Percentiles rank a stretch among this genome's conserved stretches.
Conservation (phyloP, 1,140 invertebrate species). For the Hydropsyche tenuis region DNA sequence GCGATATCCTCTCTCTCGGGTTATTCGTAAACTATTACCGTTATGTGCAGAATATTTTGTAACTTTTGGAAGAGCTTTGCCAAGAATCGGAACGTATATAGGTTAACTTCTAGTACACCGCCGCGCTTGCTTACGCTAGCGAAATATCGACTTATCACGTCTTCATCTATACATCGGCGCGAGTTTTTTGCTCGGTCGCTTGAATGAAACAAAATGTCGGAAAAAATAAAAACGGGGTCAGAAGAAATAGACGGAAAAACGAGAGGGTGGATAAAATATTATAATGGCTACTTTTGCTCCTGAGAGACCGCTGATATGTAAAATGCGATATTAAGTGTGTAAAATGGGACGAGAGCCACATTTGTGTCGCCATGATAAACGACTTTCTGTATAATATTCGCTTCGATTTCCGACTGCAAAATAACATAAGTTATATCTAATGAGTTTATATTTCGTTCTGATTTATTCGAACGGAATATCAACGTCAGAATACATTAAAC, state of each 20-base stretch:
- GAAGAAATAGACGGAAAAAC: too few relatives aligned
- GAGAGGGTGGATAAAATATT: too few relatives aligned
- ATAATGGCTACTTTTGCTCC: too few relatives aligned
- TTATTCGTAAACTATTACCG: constrained; percentile 30
- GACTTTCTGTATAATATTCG: constrained; percentile 3
- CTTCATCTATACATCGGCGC: too few relatives aligned
- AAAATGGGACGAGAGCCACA: constrained; percentile 7
- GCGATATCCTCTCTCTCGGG: constrained; percentile 6
- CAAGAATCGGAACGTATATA: constrained; percentile 8
- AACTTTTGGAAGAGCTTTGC: constrained; percentile 6
- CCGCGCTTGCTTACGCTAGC: neutral
- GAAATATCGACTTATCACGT: constrained; percentile 2
- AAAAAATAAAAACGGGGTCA: too few relatives aligned
- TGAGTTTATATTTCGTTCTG: constrained; percentile 15
- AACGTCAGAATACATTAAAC: neutral
- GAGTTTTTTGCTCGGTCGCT: too few relatives aligned
- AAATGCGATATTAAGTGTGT: constrained; percentile 9
- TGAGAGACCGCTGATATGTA: neutral
- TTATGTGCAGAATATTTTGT: constrained; percentile 19
- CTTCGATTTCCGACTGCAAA: constrained; percentile 5
- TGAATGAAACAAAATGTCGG: too few relatives aligned
- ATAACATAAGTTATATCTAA: constrained; percentile 13
- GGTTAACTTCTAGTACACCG: neutral
- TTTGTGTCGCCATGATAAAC: neutral
- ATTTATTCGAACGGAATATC: neutral